Evolutionary conservation across 2,797 vertebrate genomes (phyloP).

Genomic region (Rhinichthys osculus): DNA sequence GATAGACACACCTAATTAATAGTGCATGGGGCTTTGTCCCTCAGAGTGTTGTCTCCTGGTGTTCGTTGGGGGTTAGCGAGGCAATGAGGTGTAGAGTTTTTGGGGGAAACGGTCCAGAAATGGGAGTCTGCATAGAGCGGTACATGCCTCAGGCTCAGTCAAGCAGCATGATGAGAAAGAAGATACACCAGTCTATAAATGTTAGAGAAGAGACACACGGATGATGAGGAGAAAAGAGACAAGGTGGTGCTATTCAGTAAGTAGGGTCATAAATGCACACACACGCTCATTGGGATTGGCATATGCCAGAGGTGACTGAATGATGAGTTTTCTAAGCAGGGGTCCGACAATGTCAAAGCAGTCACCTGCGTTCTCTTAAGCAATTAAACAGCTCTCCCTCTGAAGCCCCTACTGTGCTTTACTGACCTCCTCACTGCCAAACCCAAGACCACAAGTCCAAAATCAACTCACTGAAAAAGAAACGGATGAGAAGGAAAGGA

Average conservation of each 20-base stretch:
- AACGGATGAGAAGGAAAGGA: neutral
- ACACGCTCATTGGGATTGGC: neutral
- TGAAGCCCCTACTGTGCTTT: neutral
- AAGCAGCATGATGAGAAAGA: constrained; percentile 60
- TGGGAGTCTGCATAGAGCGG: constrained; percentile 59
- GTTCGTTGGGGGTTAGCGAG: constrained; percentile 38
- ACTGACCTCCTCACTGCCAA: neutral
- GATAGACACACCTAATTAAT: constrained; percentile 64
- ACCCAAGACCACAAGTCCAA: neutral
- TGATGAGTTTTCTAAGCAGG: constrained; percentile 22
- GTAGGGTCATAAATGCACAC: constrained; percentile 17
- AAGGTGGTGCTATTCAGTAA: neutral
- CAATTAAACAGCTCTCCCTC: constrained; percentile 20
- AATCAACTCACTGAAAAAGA: neutral
- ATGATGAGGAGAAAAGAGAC: constrained; percentile 8
- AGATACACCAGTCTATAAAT: constrained; percentile 50
- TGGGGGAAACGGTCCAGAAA: constrained; percentile 51
- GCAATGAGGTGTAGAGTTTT: constrained; percentile 49
- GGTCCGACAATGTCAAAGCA: neutral
- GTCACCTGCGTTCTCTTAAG: neutral
- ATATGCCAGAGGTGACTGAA: constrained; percentile 16
- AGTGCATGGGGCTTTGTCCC: constrained; percentile 53
- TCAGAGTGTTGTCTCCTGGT: constrained; percentile 44
- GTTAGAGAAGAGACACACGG: neutral
- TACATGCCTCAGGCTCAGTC: constrained; percentile 65